phyloP scores from a whole-genome alignment of 1,140 invertebrate species.

The Atta colombica region DNA sequence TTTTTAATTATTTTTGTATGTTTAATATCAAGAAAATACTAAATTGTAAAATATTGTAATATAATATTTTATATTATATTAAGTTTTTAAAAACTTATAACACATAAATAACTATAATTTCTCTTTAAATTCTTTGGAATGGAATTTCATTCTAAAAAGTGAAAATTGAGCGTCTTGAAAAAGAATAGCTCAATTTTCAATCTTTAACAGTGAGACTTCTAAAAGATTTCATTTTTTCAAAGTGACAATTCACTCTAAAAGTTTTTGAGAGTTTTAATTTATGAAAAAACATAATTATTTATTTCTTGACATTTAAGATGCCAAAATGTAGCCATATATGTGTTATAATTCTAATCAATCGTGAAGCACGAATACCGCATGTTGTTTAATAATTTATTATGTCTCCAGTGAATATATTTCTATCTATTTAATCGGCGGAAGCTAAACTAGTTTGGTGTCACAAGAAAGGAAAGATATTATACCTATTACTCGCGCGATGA shows the following conservation, averaged over 20 bases:
- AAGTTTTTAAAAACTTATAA: too few species aligned
- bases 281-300: neutral
- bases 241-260: too few species aligned
- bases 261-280: too few species aligned
- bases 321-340: neutral
- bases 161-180: too few species aligned
- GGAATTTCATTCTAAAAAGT: too few species aligned
- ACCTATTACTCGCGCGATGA: neutral
- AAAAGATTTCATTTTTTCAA: too few species aligned
- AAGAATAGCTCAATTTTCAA: too few species aligned
- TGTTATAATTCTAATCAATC: conserved; percentile 4
- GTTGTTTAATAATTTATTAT: neutral
- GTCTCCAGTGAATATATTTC: neutral
- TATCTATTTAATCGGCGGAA: conserved; percentile 16
- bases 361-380: neutral
- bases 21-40: neutral
- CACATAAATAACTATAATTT: neutral
- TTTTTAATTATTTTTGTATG: neutral
- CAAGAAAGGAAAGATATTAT: neutral
- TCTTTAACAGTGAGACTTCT: too few species aligned
- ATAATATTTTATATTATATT: neutral
- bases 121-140: too few species aligned
- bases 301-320: neutral
- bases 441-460: neutral
- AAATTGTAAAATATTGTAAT: neutral